Evolutionary conservation across 64 coral and sea anemone genomes (phyloP).

Genomic region (Pocillopora damicornis): DNA sequence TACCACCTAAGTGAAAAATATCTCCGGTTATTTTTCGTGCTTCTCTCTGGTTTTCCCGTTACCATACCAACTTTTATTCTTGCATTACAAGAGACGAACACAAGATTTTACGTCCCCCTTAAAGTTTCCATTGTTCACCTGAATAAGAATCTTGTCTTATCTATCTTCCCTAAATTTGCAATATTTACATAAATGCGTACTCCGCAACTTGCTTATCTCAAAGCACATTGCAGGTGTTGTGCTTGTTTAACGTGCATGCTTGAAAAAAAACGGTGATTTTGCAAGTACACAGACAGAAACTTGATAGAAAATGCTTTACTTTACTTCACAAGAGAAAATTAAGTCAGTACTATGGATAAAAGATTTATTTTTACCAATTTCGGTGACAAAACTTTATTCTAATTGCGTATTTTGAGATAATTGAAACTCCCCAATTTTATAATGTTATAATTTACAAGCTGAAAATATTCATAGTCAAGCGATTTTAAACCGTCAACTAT

Average conservation of each 20-base stretch:
- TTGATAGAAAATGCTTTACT: too few relatives aligned
- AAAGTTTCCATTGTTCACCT: not conserved
- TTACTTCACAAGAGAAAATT: not conserved
- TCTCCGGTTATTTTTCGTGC: not conserved
- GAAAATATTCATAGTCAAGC: not conserved
- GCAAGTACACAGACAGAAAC: too few relatives aligned
- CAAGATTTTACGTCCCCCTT: not conserved
- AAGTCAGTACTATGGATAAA: not conserved
- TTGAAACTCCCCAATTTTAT: not conserved
- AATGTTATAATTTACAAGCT: not conserved
- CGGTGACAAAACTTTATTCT: constrained; percentile 1
- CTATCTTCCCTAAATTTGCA: not conserved
- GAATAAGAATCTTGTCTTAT: not conserved
- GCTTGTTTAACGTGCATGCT: too few relatives aligned
- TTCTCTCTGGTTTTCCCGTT: not conserved
- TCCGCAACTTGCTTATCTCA: not conserved
- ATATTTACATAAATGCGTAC: not conserved
- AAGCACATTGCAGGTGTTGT: not conserved
- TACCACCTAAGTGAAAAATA: not conserved
- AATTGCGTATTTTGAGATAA: not conserved
- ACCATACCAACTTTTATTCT: constrained; percentile 9
- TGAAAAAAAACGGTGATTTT: too few relatives aligned
- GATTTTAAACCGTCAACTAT: not conserved
- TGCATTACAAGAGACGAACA: not conserved
- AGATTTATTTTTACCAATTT: not conserved